Evolutionary conservation across 2,888 invertebrate species (phyloP).

Genomic region (Callyntrura guangdongensis): DNA sequence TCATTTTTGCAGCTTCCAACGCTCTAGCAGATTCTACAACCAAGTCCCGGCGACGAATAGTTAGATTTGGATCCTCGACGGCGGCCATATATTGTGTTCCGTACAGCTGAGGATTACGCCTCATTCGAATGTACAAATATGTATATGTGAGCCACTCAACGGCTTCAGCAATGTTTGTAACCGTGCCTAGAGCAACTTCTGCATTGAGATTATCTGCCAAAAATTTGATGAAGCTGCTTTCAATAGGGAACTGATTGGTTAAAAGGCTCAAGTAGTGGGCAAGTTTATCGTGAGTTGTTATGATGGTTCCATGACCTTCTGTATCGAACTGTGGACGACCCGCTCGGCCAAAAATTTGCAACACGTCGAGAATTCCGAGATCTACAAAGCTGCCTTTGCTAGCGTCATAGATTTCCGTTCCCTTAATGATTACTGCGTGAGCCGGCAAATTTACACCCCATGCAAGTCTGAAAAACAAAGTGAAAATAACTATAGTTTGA

Average conservation of each 20-base stretch:
- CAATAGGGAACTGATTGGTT: slow-evolving; percentile 99
- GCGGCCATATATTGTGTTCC: slow-evolving; percentile 89
- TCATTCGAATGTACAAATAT: slow-evolving; percentile 97
- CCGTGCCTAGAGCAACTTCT: slow-evolving; percentile 98
- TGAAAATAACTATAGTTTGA: too few species aligned
- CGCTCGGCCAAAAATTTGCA: slow-evolving; percentile 99
- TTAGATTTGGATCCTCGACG: slow-evolving; percentile 93
- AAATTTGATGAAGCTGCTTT: slow-evolving; percentile 97
- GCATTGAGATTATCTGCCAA: slow-evolving; percentile 99
- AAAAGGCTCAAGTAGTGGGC: slow-evolving; percentile 97
- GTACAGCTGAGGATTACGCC: slow-evolving; percentile 94
- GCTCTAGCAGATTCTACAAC: slow-evolving; percentile 93
- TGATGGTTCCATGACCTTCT: slow-evolving; percentile 97
- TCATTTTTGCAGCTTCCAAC: slow-evolving; percentile 97
- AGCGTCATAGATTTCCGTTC: slow-evolving; percentile 99
- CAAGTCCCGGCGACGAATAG: slow-evolving; percentile 91
- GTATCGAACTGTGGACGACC: slow-evolving; percentile 99
- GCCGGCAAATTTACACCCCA: slow-evolving; percentile 99
- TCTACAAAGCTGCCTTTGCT: slow-evolving; percentile 97
- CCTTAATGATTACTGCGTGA: slow-evolving; percentile 98
- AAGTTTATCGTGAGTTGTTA: slow-evolving; percentile 96
- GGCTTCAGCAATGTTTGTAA: slow-evolving; percentile 97
- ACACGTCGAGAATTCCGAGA: slow-evolving; percentile 97
- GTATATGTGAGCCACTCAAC: slow-evolving; percentile 99
- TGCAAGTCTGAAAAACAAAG: slow-evolving; percentile 87